phyloP scores from a whole-genome alignment of 37 sponge, comb jelly and placozoan species.

The Geodia barretti region DNA sequence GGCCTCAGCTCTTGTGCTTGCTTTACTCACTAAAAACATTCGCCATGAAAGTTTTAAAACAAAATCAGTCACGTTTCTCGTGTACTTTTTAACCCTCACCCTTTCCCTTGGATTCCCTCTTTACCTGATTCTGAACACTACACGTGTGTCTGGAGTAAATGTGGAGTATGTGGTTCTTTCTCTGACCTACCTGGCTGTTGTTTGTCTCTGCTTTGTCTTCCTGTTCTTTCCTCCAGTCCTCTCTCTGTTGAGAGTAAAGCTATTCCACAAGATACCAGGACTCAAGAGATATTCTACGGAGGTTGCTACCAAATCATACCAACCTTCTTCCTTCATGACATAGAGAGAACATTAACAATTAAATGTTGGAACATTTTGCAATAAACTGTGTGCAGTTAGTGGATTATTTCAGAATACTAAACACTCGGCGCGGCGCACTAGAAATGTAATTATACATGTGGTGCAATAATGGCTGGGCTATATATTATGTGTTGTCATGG shows the following conservation, averaged over 20 bases:
- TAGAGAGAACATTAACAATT: no score
- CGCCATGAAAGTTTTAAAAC: constrained; percentile 1
- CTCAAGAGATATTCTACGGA: no score
- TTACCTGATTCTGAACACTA: background rate
- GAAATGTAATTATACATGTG: no score
- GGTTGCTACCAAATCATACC: no score
- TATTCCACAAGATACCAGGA: no score
- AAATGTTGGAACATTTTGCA: no score
- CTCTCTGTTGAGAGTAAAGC: background rate
- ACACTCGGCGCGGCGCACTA: no score
- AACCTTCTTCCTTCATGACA: no score
- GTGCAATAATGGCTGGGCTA: no score
- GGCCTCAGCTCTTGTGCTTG: background rate
- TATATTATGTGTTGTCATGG: no score
- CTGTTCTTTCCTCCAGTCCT: constrained; percentile 10
- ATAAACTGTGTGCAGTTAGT: no score
- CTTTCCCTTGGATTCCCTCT: background rate
- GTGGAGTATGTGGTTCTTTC: background rate
- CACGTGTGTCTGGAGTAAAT: background rate
- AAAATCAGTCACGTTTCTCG: background rate
- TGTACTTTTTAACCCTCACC: background rate
- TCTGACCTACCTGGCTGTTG: background rate
- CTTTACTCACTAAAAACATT: constrained; percentile 5
- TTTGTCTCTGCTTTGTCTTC: background rate
- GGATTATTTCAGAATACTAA: no score